These are phyloP conservation scores for Drosophila mojavensis DNA, from an alignment of 1,140 invertebrate species.

Conservation along the genomic window DNA sequence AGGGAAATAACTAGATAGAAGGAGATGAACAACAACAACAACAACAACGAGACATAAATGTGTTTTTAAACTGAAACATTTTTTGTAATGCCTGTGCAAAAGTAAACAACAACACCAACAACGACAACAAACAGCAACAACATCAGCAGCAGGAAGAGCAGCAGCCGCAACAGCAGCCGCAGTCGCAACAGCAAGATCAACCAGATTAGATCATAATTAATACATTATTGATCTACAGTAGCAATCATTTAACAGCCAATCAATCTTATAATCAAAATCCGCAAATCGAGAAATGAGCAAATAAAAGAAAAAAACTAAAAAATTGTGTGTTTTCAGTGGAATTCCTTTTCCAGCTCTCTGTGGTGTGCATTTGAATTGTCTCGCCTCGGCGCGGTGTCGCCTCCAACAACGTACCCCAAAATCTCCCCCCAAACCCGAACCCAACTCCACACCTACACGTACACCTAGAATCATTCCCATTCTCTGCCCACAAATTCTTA, in stretches of 20 bases:
- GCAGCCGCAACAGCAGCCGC: conserved; percentile 48
- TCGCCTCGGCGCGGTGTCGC: conserved; percentile 62
- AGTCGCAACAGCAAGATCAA: conserved; percentile 44
- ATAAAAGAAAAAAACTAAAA: conserved; percentile 75
- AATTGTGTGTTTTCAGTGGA: conserved; percentile 71
- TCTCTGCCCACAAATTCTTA: conserved; percentile 33
- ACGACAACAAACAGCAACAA: conserved; percentile 22
- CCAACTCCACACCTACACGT: too few species aligned
- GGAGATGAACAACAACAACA: conserved; percentile 29
- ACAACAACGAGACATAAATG: conserved; percentile 36
- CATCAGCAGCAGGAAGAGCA: conserved; percentile 46
- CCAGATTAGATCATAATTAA: conserved; percentile 47
- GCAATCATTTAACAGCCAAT: conserved; percentile 54
- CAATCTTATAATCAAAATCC: conserved; percentile 80
- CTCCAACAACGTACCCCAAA: neutral
- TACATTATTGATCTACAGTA: conserved; percentile 66
- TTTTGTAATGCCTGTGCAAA: conserved; percentile 49
- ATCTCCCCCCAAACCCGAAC: too few species aligned
- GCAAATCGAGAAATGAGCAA: conserved; percentile 78
- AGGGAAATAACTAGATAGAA: conserved; percentile 22
- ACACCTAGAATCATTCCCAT: too few species aligned
- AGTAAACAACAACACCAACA: conserved; percentile 24
- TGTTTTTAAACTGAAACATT: conserved; percentile 65
- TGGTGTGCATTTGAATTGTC: conserved; percentile 79
- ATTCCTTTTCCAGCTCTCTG: conserved; percentile 68